A percentile compares a stretch with the other conserved stretches of the same genome.
These are phyloP conservation scores for Syritta pipiens DNA, from an alignment of 2,888 invertebrate species.

Conservation along the genomic window DNA sequence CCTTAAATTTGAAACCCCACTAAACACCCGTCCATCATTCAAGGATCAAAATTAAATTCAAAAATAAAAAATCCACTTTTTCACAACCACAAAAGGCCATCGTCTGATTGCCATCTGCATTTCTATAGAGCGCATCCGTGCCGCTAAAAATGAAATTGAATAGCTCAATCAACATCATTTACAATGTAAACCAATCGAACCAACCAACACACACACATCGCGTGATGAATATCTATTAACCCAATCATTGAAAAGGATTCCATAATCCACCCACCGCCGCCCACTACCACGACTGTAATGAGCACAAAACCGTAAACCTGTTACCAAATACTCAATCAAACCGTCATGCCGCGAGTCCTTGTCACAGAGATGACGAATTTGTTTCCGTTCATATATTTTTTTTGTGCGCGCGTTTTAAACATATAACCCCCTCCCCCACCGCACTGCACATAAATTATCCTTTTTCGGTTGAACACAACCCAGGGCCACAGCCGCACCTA, in stretches of 20 bases:
- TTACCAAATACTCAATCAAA: slow-evolving; percentile 48
- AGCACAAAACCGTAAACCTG: slow-evolving; percentile 8
- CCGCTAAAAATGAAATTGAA: slow-evolving; percentile 47
- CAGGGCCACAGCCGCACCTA: slow-evolving; percentile 3
- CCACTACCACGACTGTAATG: background rate
- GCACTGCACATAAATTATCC: slow-evolving; percentile 45
- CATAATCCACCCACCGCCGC: slow-evolving; percentile 13
- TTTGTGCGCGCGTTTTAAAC: slow-evolving; percentile 34
- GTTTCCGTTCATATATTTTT: background rate
- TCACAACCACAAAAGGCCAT: slow-evolving; percentile 8
- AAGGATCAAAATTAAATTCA: too few relatives aligned
- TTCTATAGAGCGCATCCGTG: slow-evolving; percentile 12
- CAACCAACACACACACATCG: background rate
- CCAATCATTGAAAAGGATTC: slow-evolving; percentile 33
- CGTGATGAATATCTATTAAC: slow-evolving; percentile 42
- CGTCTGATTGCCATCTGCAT: slow-evolving; percentile 7
- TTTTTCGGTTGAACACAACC: slow-evolving; percentile 25
- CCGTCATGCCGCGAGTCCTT: slow-evolving; percentile 32
- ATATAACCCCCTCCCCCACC: slow-evolving; percentile 14
- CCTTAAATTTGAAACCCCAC: too few relatives aligned
- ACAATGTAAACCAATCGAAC: slow-evolving; percentile 53
- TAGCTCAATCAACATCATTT: slow-evolving; percentile 59
- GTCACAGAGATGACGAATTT: slow-evolving; percentile 35
- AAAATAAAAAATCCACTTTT: too few relatives aligned
- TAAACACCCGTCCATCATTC: too few relatives aligned